These are phyloP conservation scores for Danio tinwini DNA, from an alignment of 2,797 vertebrate species.

Conservation along the genomic window DNA sequence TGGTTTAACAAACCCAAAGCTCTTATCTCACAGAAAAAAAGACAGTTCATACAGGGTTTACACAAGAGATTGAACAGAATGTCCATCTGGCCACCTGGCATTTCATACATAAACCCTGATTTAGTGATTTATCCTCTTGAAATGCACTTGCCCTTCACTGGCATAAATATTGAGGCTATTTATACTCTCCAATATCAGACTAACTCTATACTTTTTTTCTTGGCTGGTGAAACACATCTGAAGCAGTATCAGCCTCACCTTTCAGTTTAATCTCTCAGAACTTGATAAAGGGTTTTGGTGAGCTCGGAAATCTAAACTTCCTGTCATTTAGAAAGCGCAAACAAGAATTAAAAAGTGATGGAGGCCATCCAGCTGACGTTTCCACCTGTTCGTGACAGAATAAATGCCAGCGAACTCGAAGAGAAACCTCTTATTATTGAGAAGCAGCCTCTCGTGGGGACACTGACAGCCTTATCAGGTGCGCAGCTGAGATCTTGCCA, in stretches of 20 bases:
- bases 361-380: slow-evolving; percentile 7
- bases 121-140: slow-evolving; percentile 34
- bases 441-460: slow-evolving; percentile 58
- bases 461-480: slow-evolving; percentile 67
- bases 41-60: slow-evolving; percentile 7
- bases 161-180: slow-evolving; percentile 32
- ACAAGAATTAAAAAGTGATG: slow-evolving; percentile 44
- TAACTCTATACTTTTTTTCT: slow-evolving; percentile 52
- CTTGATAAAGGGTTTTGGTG: slow-evolving; percentile 15
- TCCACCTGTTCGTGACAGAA: slow-evolving; percentile 54
- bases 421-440: slow-evolving; percentile 60
- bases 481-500: slow-evolving; percentile 62
- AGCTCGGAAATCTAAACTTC: slow-evolving; percentile 42
- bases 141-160: slow-evolving; percentile 6
- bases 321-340: slow-evolving; percentile 35
- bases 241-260: slow-evolving; percentile 48
- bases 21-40: slow-evolving; percentile 8
- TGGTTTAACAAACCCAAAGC: slow-evolving; percentile 4
- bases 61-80: slow-evolving; percentile 1
- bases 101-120: slow-evolving; percentile 12
- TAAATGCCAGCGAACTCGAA: slow-evolving; percentile 50
- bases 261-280: slow-evolving; percentile 29
- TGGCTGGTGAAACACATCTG: slow-evolving; percentile 48
- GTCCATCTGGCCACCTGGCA: slow-evolving; percentile 10
- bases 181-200: slow-evolving; percentile 18